Base-by-base conservation (phyloP, 2,113 vertebrate species). In the Ceratotherium simum region DNA sequence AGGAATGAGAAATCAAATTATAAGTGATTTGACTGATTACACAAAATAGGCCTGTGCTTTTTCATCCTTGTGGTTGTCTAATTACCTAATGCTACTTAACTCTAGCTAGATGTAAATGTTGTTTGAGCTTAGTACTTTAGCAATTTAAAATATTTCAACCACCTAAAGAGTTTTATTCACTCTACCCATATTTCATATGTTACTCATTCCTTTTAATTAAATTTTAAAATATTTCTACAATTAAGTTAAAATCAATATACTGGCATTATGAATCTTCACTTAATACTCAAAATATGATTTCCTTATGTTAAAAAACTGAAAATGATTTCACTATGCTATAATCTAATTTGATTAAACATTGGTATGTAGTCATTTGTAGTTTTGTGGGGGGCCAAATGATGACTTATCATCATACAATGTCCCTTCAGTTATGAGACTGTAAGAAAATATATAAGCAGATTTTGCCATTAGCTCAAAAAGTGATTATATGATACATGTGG, bases 1-100 rank as follows among this genome's bases (percentile, higher is more conserved):
- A 83, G 62, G 73, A 94, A 92, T n/a, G 16, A 80, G 46, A 91
- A 96, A 93, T 97, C 76, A 96, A 87, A 93, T 95, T 80, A 95
- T 48, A 90, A 94, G 64, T 90, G 58, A 84, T 76, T 64, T 97
- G 70, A 90, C 69, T 73, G 42, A 95, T 91, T 60, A 60, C 39
- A 92, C 73, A 54, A 82, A 92, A 94, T 33, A 29, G 51, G 58
- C 25, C 70, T 65, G 16, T 76, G 81, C 42, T 70, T 92, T 69
- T 82, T 25, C 86, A 95, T 60, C 46, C 20, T 86, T 90, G 23
- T 92, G 29, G 56, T 39, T 94, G 17, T 90, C 27, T 94, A 73
- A 96, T 96, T 91, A 93, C 33, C 23, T 79, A 87, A 92, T 69
- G 23, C 31, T 54, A 82, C 64, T 86, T 92, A 92, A 91, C 12